A percentile compares a stretch with the other conserved stretches of the same genome.
These are phyloP conservation scores for Oreochromis mossambicus DNA, from an alignment of 2,797 vertebrate genomes.

Conservation along the genomic window DNA sequence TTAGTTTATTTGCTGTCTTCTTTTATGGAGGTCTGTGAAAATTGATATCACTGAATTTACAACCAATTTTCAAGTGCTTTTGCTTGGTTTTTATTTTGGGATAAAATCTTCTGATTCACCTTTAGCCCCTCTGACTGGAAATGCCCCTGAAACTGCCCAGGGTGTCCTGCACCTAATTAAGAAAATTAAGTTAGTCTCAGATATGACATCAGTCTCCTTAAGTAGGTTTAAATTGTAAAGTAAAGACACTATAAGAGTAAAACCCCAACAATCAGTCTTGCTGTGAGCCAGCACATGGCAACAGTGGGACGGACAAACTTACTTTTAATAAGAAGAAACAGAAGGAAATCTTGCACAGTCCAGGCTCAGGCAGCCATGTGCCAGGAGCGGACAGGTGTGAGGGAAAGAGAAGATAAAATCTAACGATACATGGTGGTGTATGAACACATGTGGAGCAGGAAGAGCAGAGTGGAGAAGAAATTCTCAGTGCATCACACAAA, in stretches of 20 bases:
- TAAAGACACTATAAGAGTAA: not conserved
- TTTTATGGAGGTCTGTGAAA: not conserved
- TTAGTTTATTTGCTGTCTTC: not conserved
- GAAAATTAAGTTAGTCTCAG: not conserved
- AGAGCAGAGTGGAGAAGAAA: not conserved
- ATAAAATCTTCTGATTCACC: not conserved
- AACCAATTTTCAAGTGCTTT: not conserved
- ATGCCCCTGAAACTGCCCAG: not conserved
- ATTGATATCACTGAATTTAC: not conserved
- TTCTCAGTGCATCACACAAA: not conserved
- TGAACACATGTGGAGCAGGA: not conserved
- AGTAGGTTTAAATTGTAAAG: not conserved
- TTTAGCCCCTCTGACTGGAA: not conserved
- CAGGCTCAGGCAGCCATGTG: not conserved
- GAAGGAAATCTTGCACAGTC: not conserved
- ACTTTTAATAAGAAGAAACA: not conserved
- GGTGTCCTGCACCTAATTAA: not conserved
- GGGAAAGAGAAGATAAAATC: not conserved
- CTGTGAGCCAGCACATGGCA: not conserved
- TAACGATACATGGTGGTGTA: not conserved
- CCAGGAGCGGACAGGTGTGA: not conserved
- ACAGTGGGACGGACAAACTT: rapidly evolving
- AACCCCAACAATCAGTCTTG: not conserved
- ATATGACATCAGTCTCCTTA: not conserved
- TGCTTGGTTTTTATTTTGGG: not conserved